phyloP scores from a whole-genome alignment of 2,797 vertebrate species.

The Myiothlypis chrysogaster region DNA sequence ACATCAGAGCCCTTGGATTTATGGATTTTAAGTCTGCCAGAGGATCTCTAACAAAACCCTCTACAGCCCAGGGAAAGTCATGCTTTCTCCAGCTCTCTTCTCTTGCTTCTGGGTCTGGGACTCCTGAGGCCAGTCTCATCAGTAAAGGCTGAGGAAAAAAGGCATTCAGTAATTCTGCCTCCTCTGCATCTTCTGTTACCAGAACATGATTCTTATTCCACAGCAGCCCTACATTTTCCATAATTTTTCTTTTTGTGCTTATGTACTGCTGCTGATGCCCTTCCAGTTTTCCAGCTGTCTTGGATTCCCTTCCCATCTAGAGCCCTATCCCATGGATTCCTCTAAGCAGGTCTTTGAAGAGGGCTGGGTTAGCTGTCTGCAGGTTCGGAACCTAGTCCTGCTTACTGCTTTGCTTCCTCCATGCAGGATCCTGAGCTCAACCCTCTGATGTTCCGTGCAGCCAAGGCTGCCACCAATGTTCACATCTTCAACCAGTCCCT shows the following conservation, averaged over 20 bases:
- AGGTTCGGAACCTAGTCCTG: background rate
- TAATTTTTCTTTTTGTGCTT: background rate
- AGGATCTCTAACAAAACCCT: background rate
- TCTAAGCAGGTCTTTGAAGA: background rate
- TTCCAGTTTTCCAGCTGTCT: background rate
- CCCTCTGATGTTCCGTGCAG: background rate
- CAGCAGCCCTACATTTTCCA: background rate
- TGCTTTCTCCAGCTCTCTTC: background rate
- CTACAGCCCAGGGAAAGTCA: too few species aligned
- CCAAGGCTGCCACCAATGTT: background rate
- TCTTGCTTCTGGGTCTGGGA: background rate
- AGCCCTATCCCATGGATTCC: background rate
- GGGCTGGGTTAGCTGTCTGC: background rate
- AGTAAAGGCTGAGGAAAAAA: background rate
- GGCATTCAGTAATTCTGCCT: background rate
- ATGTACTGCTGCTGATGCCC: background rate
- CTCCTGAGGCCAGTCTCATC: background rate
- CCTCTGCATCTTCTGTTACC: background rate
- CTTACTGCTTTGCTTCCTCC: background rate
- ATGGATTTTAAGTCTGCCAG: background rate
- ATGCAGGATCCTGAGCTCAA: background rate
- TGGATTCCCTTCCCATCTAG: background rate
- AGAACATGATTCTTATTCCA: background rate
- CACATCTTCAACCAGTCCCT: background rate
- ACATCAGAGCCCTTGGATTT: background rate